phyloP scores from a whole-genome alignment of 2,888 invertebrate genomes.

The Subacronicta megacephala region DNA sequence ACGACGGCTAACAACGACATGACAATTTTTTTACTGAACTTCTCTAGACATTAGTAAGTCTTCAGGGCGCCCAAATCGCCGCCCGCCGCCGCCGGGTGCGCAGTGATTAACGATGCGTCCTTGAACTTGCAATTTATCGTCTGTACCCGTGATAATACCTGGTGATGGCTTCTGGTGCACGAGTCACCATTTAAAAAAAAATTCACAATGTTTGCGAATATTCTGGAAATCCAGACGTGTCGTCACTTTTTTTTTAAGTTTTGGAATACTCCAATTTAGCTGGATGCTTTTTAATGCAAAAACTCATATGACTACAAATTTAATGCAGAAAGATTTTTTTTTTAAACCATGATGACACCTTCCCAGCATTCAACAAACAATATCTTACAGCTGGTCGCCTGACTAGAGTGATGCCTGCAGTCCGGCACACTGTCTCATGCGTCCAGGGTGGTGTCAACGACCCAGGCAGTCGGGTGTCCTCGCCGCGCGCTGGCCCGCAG shows the following conservation, averaged over 20 bases:
- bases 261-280: no score
- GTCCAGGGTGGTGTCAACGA: conserved; percentile 40
- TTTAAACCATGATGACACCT: not conserved
- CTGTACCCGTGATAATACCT: conserved; percentile 4
- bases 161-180: not conserved
- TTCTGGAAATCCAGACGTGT: no score
- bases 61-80: conserved; percentile 43
- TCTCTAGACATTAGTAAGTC: conserved; percentile 19
- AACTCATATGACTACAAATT: no score
- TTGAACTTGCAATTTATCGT: conserved; percentile 19
- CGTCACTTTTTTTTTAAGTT: no score
- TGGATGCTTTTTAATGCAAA: no score
- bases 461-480: conserved; percentile 34
- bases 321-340: no score
- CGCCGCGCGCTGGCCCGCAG: conserved; percentile 24
- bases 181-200: not conserved
- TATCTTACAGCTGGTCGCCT: not conserved
- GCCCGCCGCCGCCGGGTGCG: conserved; percentile 35
- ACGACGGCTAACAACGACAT: no score
- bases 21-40: no score
- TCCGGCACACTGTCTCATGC: conserved; percentile 18
- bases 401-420: not conserved
- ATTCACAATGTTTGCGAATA: no score
- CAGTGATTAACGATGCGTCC: conserved; percentile 31
- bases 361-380: not conserved